phyloP scores from a whole-genome alignment of 2,888 invertebrate genomes.

The Fragum sueziense region DNA sequence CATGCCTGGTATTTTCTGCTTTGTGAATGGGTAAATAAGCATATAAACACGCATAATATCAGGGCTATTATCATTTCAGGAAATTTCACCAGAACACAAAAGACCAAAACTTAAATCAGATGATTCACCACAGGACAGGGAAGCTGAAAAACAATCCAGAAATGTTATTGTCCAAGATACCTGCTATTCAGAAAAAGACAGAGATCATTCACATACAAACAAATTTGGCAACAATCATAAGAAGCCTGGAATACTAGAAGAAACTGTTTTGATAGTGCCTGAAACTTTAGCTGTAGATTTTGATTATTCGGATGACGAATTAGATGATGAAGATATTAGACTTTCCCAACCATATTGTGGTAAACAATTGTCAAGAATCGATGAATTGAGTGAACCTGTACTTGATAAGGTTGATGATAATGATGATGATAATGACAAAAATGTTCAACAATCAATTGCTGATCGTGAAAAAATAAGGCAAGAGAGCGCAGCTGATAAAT shows the following conservation, averaged over 20 bases:
- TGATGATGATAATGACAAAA: neutral
- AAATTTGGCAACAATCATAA: neutral
- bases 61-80: neutral
- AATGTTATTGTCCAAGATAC: constrained; percentile 4
- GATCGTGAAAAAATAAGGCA: neutral
- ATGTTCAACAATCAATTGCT: neutral
- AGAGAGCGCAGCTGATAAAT: too few relatives aligned
- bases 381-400: constrained; percentile 10
- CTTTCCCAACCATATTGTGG: neutral
- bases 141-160: neutral
- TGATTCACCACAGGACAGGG: neutral
- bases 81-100: constrained; percentile 59
- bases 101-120: constrained; percentile 31
- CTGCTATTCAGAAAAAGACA: neutral
- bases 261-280: constrained; percentile 44
- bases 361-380: constrained; percentile 9
- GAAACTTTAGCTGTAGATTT: constrained; percentile 52
- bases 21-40: neutral
- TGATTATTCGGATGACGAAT: constrained; percentile 24
- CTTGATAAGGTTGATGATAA: neutral
- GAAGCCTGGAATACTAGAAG: neutral
- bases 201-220: neutral
- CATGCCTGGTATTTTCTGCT: neutral
- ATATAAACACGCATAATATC: neutral
- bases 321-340: constrained; percentile 9